These are phyloP conservation scores for Sorex maritimensis DNA, from an alignment of 2,797 vertebrate genomes.

Conservation along the genomic window DNA sequence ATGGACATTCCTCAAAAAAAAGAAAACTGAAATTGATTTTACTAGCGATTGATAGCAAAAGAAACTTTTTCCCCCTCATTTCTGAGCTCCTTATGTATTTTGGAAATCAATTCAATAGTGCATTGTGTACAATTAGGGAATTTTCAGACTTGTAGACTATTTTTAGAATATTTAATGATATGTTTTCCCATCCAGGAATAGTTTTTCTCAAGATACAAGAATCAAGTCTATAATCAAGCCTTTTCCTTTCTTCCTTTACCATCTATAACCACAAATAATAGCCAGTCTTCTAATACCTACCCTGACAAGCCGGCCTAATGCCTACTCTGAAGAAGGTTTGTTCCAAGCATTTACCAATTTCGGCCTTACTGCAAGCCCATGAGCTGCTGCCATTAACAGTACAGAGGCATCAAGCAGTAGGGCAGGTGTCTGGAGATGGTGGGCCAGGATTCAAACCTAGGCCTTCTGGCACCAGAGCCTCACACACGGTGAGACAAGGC, in stretches of 20 bases:
- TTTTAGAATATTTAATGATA: constrained; percentile 80
- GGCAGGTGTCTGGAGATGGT: not conserved
- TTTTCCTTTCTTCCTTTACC: constrained; percentile 51
- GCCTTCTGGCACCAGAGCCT: constrained; percentile 13
- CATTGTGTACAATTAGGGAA: constrained; percentile 38
- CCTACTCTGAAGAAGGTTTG: not conserved
- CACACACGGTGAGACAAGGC: not conserved
- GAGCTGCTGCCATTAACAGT: not conserved
- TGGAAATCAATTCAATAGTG: constrained; percentile 64
- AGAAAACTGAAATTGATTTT: constrained; percentile 14
- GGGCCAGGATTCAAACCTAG: constrained; percentile 16
- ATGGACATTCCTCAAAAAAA: too few relatives aligned
- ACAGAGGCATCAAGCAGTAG: not conserved
- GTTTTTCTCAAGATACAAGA: constrained; percentile 60
- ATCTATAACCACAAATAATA: constrained; percentile 62
- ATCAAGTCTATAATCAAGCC: constrained; percentile 61
- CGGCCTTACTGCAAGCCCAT: not conserved
- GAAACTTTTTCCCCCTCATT: constrained; percentile 28
- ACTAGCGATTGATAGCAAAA: constrained; percentile 23
- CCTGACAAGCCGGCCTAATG: too few relatives aligned
- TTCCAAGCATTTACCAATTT: constrained; percentile 25
- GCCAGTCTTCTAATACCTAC: not conserved
- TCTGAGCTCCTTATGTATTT: constrained; percentile 16
- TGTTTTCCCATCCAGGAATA: constrained; percentile 55
- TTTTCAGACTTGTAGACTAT: constrained; percentile 66